Evolutionary conservation across 1,140 invertebrate genomes (phyloP), one percentile per base, ranked within the genome.

Genomic region (Drosophila yakuba): DNA sequence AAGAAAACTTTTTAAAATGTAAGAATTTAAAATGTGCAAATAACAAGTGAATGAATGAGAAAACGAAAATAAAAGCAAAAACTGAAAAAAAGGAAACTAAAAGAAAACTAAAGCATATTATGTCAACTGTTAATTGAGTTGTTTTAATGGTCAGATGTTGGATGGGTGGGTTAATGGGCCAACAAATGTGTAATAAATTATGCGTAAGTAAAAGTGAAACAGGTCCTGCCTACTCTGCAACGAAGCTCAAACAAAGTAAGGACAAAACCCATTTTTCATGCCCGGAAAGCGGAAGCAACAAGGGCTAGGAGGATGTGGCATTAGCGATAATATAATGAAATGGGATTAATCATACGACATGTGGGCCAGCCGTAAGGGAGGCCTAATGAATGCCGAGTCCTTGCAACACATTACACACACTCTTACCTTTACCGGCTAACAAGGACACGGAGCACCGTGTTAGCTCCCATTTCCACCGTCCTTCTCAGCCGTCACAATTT

Each of bases 51-150:
- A 67, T 50, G 47, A 59, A 75, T 62, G 48, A 17, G 32, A 69
- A 43, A 77, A 79, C 55, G 62, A 48, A 80, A 78, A 77, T 51
- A 58, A 66, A 39, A 59, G 35, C 60, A 63, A 74, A 72, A 85
- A 69, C 52, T 59, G 50, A 71, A 47, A 73, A 73, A 72, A 59
- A 25, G 17, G 71, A 75, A 80, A 74, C 76, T 39, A 76, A 83
- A 50, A 76, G 54, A 80, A 66, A 71, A 66, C 61, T 78, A 86
- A 82, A 85, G 69, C 62, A 84, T 83, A 89, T 85, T 89, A 89
- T 89, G 84, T 88, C 84, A 89, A 89, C 80, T 89, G 84, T 89
- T 89, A 89, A 89, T 89, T 84, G 74, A 89, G 76, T 84, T 89
- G 84, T 89, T 89, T 89, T 74, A 89, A 71, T 89, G 83, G 77